phyloP scores from a whole-genome alignment of 2,888 invertebrate species.

The Rhamphomyia laevipes region DNA sequence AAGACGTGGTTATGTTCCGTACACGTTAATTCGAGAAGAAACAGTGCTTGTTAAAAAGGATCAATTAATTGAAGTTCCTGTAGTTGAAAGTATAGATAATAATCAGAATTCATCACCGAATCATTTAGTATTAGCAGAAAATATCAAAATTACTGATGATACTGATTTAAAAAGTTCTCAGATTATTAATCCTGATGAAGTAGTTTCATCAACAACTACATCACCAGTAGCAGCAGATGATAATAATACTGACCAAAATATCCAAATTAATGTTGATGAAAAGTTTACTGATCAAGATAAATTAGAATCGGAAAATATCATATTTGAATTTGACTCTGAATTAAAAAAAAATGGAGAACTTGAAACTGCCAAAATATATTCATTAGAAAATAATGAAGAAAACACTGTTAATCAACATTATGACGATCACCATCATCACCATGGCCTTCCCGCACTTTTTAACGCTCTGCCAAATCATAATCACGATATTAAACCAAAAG shows the following conservation, averaged over 20 bases:
- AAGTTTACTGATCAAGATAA: neutral
- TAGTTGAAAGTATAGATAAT: neutral
- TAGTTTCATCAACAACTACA: conserved; percentile 5
- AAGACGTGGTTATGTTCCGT: conserved; percentile 54
- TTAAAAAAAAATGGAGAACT: neutral
- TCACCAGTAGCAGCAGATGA: conserved; percentile 17
- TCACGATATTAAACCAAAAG: too few species aligned
- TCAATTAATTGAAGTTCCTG: conserved; percentile 35
- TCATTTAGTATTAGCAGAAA: neutral
- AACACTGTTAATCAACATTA: too few species aligned
- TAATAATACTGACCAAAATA: too few species aligned
- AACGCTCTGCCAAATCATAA: too few species aligned
- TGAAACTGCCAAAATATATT: neutral
- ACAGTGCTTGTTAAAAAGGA: conserved; percentile 39
- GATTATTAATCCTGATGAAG: conserved; percentile 3
- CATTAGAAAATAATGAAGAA: too few species aligned
- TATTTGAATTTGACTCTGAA: too few species aligned
- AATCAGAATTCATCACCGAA: neutral
- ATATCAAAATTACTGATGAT: neutral
- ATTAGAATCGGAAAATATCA: neutral
- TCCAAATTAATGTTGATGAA: too few species aligned
- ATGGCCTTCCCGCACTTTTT: too few species aligned
- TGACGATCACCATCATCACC: too few species aligned
- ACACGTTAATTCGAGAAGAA: conserved; percentile 46
- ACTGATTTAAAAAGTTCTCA: conserved; percentile 11